Conservation (phyloP, 1,140 invertebrate genomes). For the Agraylea sexmaculata region DNA sequence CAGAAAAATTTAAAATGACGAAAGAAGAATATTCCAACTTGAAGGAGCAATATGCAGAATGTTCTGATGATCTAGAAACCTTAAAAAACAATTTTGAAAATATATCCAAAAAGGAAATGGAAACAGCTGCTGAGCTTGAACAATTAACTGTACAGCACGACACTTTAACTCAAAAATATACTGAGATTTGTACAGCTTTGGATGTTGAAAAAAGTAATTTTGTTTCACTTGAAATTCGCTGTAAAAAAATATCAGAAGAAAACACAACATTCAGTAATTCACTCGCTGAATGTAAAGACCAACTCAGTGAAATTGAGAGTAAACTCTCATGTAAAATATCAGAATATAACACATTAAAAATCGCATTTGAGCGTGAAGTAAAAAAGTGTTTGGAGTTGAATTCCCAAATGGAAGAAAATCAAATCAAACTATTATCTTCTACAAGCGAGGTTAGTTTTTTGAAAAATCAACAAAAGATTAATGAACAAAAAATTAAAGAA, state of each 20-base stretch:
- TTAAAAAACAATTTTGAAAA: constrained; percentile 31
- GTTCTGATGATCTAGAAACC: constrained; percentile 31
- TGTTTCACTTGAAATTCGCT: too few species aligned
- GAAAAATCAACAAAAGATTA: constrained; percentile 12
- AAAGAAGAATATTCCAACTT: constrained; percentile 39
- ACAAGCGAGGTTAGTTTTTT: constrained; percentile 17
- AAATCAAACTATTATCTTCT: constrained; percentile 12
- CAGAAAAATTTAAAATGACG: constrained; percentile 44
- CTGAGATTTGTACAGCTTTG: too few species aligned
- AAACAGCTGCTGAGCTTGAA: constrained; percentile 27
- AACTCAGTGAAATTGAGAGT: too few species aligned
- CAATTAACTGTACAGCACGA: constrained; percentile 31
- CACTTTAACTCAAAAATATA: constrained; percentile 30
- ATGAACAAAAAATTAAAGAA: constrained; percentile 19
- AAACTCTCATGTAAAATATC: constrained; percentile 7
- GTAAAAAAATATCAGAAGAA: too few species aligned
- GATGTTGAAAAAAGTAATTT: too few species aligned
- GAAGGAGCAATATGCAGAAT: constrained; percentile 39
- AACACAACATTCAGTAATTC: too few species aligned
- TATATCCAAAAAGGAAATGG: constrained; percentile 28
- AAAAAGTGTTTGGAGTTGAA: constrained; percentile 12
- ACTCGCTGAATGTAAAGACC: too few species aligned
- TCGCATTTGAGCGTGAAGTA: constrained; percentile 14
- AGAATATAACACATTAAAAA: constrained; percentile 14
- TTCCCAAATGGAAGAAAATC: constrained; percentile 11